A percentile compares a stretch with the other conserved stretches of the same genome.
Evolutionary conservation across 2,888 invertebrate genomes (phyloP).

Genomic region (Tenodera sinensis): DNA sequence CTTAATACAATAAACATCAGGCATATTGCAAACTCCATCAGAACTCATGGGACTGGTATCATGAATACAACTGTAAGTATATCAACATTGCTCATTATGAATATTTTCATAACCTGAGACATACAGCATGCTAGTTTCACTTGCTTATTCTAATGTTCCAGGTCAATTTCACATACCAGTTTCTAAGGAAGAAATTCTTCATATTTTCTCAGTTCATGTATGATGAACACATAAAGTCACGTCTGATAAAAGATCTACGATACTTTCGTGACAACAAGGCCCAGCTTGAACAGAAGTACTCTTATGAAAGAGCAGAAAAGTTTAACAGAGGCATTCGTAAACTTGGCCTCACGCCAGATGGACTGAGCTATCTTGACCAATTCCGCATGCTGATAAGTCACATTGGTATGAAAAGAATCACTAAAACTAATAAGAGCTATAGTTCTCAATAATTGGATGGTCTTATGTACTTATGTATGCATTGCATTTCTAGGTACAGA

Average conservation of each 20-base stretch:
- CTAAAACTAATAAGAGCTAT: not conserved
- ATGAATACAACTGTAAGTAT: slow-evolving; percentile 81
- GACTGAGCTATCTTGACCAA: slow-evolving; percentile 85
- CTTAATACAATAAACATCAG: slow-evolving; percentile 92
- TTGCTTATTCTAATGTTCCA: slow-evolving; percentile 34
- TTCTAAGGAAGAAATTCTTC: slow-evolving; percentile 86
- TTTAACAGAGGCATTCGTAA: slow-evolving; percentile 89
- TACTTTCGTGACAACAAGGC: slow-evolving; percentile 73
- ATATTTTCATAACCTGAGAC: not conserved
- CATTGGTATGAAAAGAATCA: slow-evolving; percentile 60
- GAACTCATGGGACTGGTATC: slow-evolving; percentile 95
- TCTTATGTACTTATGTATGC: no score
- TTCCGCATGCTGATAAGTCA: slow-evolving; percentile 90
- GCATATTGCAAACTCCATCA: slow-evolving; percentile 93
- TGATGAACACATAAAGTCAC: slow-evolving; percentile 95
- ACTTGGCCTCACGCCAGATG: slow-evolving; percentile 76
- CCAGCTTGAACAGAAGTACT: slow-evolving; percentile 65
- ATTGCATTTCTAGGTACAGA: no score
- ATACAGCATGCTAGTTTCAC: not conserved
- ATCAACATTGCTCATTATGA: not conserved
- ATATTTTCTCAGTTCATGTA: slow-evolving; percentile 96
- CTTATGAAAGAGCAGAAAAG: slow-evolving; percentile 88
- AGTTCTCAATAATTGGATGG: not conserved
- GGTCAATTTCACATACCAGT: slow-evolving; percentile 88
- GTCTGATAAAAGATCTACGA: slow-evolving; percentile 83